These are phyloP conservation scores for Cosmia pyralina DNA, from an alignment of 2,888 invertebrate genomes.

Conservation along the genomic window DNA sequence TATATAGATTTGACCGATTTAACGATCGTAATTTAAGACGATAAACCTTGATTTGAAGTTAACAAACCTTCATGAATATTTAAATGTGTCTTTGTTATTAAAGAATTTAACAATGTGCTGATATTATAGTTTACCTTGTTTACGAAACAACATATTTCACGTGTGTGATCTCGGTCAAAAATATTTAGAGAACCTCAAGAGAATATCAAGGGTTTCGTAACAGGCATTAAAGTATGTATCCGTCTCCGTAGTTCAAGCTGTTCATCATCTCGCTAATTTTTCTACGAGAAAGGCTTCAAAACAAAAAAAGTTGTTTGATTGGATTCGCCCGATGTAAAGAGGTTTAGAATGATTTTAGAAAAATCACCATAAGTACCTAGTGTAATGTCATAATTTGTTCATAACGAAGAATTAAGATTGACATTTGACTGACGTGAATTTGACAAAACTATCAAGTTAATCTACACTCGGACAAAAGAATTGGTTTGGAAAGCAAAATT, in stretches of 20 bases:
- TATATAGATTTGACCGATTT: conserved; percentile 56
- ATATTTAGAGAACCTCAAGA: neutral
- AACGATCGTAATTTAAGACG: conserved; percentile 54
- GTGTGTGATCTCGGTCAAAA: neutral
- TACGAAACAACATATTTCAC: conserved; percentile 27
- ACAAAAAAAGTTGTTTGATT: too few species aligned
- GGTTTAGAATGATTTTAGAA: too few species aligned
- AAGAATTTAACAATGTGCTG: conserved; percentile 26
- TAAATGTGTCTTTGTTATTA: conserved; percentile 52
- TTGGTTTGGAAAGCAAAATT: conserved; percentile 26
- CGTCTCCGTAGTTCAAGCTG: too few species aligned
- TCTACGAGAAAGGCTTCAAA: too few species aligned
- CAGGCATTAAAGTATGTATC: neutral
- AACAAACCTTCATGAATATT: conserved; percentile 60
- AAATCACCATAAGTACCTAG: neutral
- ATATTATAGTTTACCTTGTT: conserved; percentile 35
- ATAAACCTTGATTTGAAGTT: conserved; percentile 59
- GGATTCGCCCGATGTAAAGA: too few species aligned
- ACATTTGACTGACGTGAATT: conserved; percentile 19
- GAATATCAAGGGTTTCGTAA: neutral
- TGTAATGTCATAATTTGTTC: conserved; percentile 2
- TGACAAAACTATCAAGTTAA: conserved; percentile 19
- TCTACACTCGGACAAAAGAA: conserved; percentile 15
- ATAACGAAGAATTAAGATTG: neutral
- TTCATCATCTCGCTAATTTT: too few species aligned